Percentiles rank a stretch among this genome's conserved stretches.
phyloP scores from a whole-genome alignment of 2,113 vertebrate species.

The Amazona vittata region DNA sequence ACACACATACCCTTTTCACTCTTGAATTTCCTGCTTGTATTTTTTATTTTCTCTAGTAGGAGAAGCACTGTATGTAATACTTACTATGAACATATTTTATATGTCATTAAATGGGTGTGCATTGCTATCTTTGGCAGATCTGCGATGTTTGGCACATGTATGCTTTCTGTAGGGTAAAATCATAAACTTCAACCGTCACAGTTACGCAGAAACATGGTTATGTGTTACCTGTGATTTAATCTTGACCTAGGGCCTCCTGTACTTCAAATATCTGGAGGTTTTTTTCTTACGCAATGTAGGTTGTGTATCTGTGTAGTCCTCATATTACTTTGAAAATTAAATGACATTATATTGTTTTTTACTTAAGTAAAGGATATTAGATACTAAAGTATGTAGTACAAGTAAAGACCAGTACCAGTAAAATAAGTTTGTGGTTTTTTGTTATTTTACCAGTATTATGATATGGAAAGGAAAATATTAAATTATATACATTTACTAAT shows the following conservation, averaged over 20 bases:
- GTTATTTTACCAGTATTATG: background rate
- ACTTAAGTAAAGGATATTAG: background rate
- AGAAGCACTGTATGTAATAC: background rate
- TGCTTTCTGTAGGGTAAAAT: background rate
- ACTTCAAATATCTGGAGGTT: background rate
- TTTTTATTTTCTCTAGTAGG: background rate
- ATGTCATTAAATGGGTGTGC: background rate
- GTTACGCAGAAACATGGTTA: background rate
- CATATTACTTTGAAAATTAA: background rate
- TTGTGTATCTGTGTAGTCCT: background rate
- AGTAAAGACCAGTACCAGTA: background rate
- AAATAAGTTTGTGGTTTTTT: background rate
- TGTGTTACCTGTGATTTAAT: background rate
- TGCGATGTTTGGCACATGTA: background rate
- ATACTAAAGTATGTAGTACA: background rate
- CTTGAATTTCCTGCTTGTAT: background rate
- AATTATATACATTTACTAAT: background rate
- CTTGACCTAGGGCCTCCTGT: background rate
- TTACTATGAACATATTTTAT: background rate
- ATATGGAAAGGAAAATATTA: background rate
- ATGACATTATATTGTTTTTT: background rate
- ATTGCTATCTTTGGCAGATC: background rate
- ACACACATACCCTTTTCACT: background rate
- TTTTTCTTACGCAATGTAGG: background rate
- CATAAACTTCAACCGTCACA: background rate